Percentiles rank a stretch among this genome's conserved stretches.
phyloP scores from a whole-genome alignment of 2,888 invertebrate species.

The Gasteruption jaculator region DNA sequence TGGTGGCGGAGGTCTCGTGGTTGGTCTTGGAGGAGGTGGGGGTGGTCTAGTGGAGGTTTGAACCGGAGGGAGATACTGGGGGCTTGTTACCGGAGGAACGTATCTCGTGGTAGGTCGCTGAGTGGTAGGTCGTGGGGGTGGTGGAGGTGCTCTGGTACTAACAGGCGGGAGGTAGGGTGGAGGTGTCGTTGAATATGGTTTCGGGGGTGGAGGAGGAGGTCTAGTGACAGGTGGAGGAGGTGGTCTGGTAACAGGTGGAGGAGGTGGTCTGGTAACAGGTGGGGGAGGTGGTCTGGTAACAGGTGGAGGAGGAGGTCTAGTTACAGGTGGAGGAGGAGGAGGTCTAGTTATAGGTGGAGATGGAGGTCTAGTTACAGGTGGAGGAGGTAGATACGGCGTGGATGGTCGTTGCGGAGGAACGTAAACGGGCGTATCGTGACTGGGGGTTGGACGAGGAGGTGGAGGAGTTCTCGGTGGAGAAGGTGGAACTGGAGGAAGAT shows the following conservation, averaged over 20 bases:
- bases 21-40: conserved; percentile 15
- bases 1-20: conserved; percentile 12
- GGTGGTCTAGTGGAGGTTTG: conserved; percentile 2
- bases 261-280: conserved; percentile 13
- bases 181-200: conserved; percentile 12
- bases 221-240: conserved; percentile 16
- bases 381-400: conserved; percentile 30
- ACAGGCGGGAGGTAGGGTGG: conserved; percentile 12
- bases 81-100: conserved; percentile 12
- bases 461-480: conserved; percentile 14
- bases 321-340: conserved; percentile 11
- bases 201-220: conserved; percentile 17
- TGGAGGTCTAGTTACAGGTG: conserved; percentile 26
- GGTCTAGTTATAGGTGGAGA: conserved; percentile 13
- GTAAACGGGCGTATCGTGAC: conserved; percentile 12
- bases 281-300: conserved; percentile 15
- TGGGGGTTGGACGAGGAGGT: conserved; percentile 11
- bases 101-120: conserved; percentile 5
- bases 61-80: conserved; percentile 7
- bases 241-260: conserved; percentile 13
- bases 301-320: conserved; percentile 12
- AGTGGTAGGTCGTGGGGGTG: conserved; percentile 16
- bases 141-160: conserved; percentile 14
- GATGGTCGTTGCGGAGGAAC: conserved; percentile 3
- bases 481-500: conserved; percentile 15